A percentile compares a stretch with the other conserved stretches of the same genome.
These are phyloP conservation scores for Ctenodactylus gundi DNA, from an alignment of 2,113 vertebrate genomes.

Conservation along the genomic window DNA sequence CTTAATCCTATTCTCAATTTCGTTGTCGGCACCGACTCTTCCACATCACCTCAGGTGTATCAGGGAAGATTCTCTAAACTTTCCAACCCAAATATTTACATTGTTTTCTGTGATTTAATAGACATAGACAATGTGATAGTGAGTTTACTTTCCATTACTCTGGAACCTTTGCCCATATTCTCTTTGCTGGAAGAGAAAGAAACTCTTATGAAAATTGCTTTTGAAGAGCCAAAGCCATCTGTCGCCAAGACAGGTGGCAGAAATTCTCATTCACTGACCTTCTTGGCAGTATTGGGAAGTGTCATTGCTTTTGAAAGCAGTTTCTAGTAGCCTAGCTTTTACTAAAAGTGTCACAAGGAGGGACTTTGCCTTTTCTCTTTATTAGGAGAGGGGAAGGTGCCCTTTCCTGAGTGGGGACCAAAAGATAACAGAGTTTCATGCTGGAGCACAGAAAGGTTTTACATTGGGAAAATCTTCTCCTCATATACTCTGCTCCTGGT, in stretches of 20 bases:
- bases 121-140: background rate
- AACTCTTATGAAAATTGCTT: background rate
- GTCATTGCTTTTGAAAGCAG: background rate
- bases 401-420: background rate
- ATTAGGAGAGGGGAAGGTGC: background rate
- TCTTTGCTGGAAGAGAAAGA: background rate
- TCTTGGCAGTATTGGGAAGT: background rate
- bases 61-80: background rate
- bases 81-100: background rate
- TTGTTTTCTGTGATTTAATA: background rate
- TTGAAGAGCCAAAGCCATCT: too few relatives aligned
- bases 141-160: background rate
- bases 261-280: background rate
- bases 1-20: background rate
- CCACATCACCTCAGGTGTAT: background rate
- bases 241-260: background rate
- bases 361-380: background rate
- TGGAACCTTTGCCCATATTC: background rate
- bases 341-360: background rate
- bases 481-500: background rate
- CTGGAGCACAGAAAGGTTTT: background rate
- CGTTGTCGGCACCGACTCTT: background rate
- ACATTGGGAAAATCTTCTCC: background rate
- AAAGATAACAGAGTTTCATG: background rate
- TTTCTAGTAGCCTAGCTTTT: background rate